phyloP scores from a whole-genome alignment of 64 coral and sea anemone species.

The Dendrophyllia cribrosa region DNA sequence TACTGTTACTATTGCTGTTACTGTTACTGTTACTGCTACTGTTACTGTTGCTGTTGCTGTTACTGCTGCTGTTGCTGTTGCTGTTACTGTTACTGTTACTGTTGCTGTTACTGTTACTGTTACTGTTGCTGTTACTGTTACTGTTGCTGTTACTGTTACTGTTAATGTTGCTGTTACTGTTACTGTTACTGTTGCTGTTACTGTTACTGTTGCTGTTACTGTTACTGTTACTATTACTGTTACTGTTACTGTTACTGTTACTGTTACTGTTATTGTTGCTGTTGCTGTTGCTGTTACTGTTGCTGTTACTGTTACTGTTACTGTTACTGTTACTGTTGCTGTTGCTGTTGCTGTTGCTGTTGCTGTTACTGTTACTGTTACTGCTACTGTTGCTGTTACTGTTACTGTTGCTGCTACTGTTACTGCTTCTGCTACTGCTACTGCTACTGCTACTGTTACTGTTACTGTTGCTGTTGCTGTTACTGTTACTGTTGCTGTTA shows the following conservation, averaged over 20 bases:
- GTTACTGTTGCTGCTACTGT: conserved; percentile 15
- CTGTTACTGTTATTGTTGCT: neutral
- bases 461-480: neutral
- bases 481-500: conserved; percentile 9
- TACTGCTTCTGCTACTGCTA: neutral
- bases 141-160: neutral
- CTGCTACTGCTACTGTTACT: conserved; percentile 12
- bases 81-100: neutral
- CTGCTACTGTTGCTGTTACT: neutral
- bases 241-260: neutral
- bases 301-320: neutral
- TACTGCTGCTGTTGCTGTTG: neutral
- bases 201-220: too few relatives aligned
- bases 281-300: neutral
- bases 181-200: too few relatives aligned
- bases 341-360: neutral
- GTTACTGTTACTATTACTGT: too few relatives aligned
- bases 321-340: neutral
- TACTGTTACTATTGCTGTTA: neutral
- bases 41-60: neutral
- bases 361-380: conserved; percentile 9
- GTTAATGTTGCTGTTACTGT: neutral
- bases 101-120: neutral
- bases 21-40: neutral
- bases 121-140: neutral